phyloP scores from a whole-genome alignment of 2,113 vertebrate species.

The Hemicordylus capensis region DNA sequence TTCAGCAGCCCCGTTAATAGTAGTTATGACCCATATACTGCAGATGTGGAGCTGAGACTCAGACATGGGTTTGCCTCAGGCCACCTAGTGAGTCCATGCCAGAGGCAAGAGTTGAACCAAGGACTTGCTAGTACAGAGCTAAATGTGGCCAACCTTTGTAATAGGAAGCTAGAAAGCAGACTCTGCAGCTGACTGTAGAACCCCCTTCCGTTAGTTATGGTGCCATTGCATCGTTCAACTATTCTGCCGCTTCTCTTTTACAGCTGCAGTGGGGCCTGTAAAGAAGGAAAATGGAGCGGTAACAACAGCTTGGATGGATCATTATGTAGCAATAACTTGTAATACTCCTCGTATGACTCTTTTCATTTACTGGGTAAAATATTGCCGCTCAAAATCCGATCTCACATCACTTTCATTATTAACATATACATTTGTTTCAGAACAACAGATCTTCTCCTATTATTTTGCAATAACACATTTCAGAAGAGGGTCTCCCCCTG shows the following conservation, averaged over 20 bases:
- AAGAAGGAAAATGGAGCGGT: constrained; percentile 61
- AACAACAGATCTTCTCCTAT: constrained; percentile 54
- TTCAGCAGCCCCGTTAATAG: not conserved
- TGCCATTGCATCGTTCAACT: not conserved
- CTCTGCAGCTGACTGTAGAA: not conserved
- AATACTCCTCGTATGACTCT: constrained; percentile 69
- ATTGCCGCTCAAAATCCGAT: constrained; percentile 60
- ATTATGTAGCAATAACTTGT: constrained; percentile 55
- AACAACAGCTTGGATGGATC: constrained; percentile 66
- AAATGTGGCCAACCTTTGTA: not conserved
- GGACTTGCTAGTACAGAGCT: not conserved
- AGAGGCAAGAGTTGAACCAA: not conserved
- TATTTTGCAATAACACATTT: constrained; percentile 59
- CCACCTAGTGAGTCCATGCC: not conserved
- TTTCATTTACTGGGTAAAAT: constrained; percentile 69
- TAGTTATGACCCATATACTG: not conserved
- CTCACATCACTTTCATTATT: constrained; percentile 65
- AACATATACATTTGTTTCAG: constrained; percentile 50
- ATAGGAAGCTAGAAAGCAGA: not conserved
- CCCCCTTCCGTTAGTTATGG: not conserved
- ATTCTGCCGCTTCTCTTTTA: constrained; percentile 34
- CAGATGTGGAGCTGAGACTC: not conserved
- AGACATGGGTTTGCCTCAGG: not conserved
- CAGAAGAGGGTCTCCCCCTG: constrained; percentile 56
- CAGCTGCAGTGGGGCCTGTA: constrained; percentile 58